Percentiles rank a stretch among this genome's conserved stretches.
phyloP scores from a whole-genome alignment of 2,888 invertebrate species.

The Crioceris asparagi region DNA sequence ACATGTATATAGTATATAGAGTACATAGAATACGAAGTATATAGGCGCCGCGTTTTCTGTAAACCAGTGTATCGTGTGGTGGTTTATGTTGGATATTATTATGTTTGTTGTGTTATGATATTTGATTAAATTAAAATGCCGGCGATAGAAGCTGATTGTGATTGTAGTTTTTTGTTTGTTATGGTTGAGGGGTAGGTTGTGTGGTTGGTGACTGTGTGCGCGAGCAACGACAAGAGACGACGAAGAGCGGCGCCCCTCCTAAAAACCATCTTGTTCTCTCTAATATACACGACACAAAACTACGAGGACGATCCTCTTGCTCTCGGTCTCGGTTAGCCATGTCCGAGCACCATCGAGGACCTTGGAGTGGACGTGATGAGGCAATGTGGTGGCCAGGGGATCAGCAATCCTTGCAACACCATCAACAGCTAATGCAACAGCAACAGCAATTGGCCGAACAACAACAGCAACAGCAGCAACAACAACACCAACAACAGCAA shows the following conservation, averaged over 20 bases:
- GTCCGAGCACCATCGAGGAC: conserved; percentile 56
- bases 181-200: neutral
- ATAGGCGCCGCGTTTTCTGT: no score
- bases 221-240: conserved; percentile 12
- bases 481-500: conserved; percentile 33
- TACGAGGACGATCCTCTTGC: conserved; percentile 3
- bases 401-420: conserved; percentile 28
- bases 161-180: conserved; percentile 11
- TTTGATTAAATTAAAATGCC: no score
- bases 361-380: conserved; percentile 53
- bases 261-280: no score
- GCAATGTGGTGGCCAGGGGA: conserved; percentile 53
- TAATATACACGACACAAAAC: no score
- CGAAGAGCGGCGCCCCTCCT: conserved; percentile 8
- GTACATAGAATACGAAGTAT: no score
- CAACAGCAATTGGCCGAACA: conserved; percentile 26
- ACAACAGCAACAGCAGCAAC: conserved; percentile 28
- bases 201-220: conserved; percentile 22
- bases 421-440: conserved; percentile 30
- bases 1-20: no score
- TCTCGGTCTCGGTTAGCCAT: conserved; percentile 30
- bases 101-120: no score
- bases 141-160: conserved; percentile 10
- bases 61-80: neutral
- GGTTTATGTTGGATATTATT: no score